Evolutionary conservation across 2,113 vertebrate species (phyloP).

Genomic region (Bos taurus): DNA sequence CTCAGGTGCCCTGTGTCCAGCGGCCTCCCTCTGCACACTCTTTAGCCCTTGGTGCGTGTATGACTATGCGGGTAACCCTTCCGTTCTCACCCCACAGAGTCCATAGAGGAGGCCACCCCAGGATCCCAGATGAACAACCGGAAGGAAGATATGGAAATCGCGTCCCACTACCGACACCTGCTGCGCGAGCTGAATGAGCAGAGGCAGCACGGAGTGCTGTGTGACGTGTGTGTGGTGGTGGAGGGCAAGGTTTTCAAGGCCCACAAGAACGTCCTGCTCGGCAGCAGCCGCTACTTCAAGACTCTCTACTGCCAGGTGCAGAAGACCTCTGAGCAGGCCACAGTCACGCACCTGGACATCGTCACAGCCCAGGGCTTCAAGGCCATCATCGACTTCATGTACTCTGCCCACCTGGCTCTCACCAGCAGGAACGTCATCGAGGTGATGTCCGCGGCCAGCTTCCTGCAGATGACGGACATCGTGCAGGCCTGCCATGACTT

Average conservation of each 20-base stretch:
- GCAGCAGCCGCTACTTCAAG: slow-evolving; percentile 98
- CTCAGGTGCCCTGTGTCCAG: not conserved
- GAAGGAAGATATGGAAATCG: slow-evolving; percentile 99
- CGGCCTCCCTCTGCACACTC: fast-evolving
- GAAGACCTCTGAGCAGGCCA: slow-evolving; percentile 93
- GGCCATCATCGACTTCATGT: slow-evolving; percentile 99
- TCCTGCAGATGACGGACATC: slow-evolving; percentile 99
- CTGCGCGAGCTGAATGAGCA: slow-evolving; percentile 97
- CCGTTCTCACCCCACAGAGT: slow-evolving; percentile 75
- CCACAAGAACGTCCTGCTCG: slow-evolving; percentile 96
- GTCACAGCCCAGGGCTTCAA: slow-evolving; percentile 98
- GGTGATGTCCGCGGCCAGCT: slow-evolving; percentile 98
- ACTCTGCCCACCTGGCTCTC: slow-evolving; percentile 95
- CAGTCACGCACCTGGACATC: slow-evolving; percentile 97
- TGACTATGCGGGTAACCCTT: not conserved
- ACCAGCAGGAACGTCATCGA: slow-evolving; percentile 98
- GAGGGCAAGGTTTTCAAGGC: slow-evolving; percentile 98
- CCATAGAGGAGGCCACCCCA: slow-evolving; percentile 83
- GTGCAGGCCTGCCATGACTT: slow-evolving; percentile 98
- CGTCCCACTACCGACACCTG: slow-evolving; percentile 97
- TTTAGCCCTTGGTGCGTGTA: too few species aligned
- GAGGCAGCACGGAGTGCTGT: slow-evolving; percentile 96
- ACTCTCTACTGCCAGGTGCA: slow-evolving; percentile 99
- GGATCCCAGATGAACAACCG: slow-evolving; percentile 94
- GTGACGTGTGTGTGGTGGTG: slow-evolving; percentile 95